Percentiles rank a stretch among this genome's conserved stretches.
Evolutionary conservation across 2,888 invertebrate genomes (phyloP).

Genomic region (Chymomyza amoena): DNA sequence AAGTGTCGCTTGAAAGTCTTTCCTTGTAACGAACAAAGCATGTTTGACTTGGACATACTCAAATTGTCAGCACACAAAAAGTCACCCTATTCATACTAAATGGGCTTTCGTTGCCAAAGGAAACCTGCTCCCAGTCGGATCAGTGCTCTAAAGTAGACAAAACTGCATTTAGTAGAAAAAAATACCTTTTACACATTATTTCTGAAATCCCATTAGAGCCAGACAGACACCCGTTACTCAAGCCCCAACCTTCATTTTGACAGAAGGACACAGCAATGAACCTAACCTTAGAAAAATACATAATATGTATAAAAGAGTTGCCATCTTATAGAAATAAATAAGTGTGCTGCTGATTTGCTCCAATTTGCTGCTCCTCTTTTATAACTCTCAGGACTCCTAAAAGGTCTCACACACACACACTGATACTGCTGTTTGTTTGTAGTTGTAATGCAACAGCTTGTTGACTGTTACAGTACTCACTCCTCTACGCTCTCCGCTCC

Average conservation of each 20-base stretch:
- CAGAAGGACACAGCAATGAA: neutral
- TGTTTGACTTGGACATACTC: too few relatives aligned
- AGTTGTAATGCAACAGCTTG: slow-evolving; percentile 64
- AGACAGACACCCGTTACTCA: neutral
- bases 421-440: neutral
- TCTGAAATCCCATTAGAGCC: too few relatives aligned
- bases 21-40: too few relatives aligned
- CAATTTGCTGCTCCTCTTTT: slow-evolving; percentile 17
- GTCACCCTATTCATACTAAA: too few relatives aligned
- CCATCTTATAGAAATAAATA: neutral
- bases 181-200: too few relatives aligned
- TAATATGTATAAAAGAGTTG: neutral
- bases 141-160: too few relatives aligned
- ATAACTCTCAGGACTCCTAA: slow-evolving; percentile 1
- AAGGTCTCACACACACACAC: slow-evolving; percentile 8
- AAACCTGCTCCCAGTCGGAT: too few relatives aligned
- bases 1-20: too few relatives aligned
- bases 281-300: neutral
- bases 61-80: too few relatives aligned
- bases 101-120: too few relatives aligned
- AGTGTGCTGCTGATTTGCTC: neutral
- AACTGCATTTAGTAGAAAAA: too few relatives aligned
- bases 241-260: neutral
- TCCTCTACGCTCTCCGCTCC: neutral
- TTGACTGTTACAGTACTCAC: slow-evolving; percentile 20